Evolutionary conservation across 2,797 vertebrate genomes (phyloP).

Genomic region (Muscicapa comitata): DNA sequence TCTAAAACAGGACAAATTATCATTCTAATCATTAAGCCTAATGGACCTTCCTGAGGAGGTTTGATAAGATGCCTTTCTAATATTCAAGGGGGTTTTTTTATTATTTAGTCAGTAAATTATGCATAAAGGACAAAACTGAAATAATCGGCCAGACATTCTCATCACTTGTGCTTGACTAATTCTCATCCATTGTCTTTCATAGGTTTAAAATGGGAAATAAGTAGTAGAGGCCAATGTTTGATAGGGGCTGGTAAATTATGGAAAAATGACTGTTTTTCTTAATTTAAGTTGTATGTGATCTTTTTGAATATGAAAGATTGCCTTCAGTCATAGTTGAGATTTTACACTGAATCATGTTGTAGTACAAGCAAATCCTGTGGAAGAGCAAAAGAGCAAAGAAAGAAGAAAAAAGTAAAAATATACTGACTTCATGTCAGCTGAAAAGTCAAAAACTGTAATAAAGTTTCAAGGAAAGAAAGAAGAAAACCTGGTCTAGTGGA

Average conservation of each 20-base stretch:
- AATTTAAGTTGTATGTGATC: background rate
- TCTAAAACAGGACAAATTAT: background rate
- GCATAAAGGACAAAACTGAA: constrained; percentile 50
- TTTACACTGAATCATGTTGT: background rate
- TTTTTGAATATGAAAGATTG: background rate
- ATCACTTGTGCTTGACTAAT: background rate
- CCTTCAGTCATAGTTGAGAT: background rate
- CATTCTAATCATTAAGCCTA: constrained; percentile 1
- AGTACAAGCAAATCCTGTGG: background rate
- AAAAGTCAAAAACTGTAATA: background rate
- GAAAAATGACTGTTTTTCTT: background rate
- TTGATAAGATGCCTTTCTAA: constrained; percentile 15
- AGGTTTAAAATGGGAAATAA: background rate
- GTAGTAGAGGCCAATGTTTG: background rate
- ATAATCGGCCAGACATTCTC: background rate
- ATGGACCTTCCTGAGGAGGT: background rate
- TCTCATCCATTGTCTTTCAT: background rate
- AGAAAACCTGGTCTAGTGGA: background rate
- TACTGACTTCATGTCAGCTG: background rate
- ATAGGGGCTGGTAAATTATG: background rate
- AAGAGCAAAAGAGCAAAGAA: background rate
- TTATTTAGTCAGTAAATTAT: constrained; percentile 40
- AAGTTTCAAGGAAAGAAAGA: background rate
- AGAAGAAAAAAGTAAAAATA: background rate
- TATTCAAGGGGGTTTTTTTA: background rate